Evolutionary conservation across 1,140 invertebrate genomes (phyloP).

Genomic region (Pogonus chalceus): DNA sequence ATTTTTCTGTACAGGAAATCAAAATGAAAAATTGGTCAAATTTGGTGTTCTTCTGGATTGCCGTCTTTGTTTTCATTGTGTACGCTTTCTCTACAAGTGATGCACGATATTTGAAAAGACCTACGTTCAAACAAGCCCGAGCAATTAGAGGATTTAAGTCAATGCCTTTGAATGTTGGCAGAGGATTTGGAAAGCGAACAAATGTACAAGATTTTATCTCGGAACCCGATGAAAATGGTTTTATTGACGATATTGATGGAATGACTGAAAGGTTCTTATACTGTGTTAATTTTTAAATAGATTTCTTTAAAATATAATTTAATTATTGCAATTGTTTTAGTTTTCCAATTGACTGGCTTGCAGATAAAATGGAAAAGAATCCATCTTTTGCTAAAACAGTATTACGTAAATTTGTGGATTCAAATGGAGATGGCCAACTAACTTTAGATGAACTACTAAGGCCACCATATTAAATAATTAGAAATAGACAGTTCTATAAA

Average conservation of each 20-base stretch:
- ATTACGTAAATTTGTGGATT: conserved; percentile 45
- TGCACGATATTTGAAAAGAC: neutral
- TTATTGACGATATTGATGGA: neutral
- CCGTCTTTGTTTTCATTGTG: neutral
- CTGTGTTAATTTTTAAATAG: neutral
- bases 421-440: conserved; percentile 35
- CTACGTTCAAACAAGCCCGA: neutral
- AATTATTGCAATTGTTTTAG: conserved; percentile 30
- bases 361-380: conserved; percentile 44
- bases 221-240: neutral
- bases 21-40: neutral
- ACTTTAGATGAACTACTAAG: neutral
- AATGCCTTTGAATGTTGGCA: neutral
- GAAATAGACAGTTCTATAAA: no score
- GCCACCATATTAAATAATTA: neutral
- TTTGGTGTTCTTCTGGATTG: neutral
- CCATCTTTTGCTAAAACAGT: conserved; percentile 44
- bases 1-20: neutral
- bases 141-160: neutral
- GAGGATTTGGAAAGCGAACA: neutral
- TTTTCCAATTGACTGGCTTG: conserved; percentile 45
- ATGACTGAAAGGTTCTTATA: neutral
- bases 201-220: neutral
- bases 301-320: neutral
- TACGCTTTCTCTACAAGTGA: neutral